Conservation (phyloP, 2,888 invertebrate species). For the Ormyrus thymus region DNA sequence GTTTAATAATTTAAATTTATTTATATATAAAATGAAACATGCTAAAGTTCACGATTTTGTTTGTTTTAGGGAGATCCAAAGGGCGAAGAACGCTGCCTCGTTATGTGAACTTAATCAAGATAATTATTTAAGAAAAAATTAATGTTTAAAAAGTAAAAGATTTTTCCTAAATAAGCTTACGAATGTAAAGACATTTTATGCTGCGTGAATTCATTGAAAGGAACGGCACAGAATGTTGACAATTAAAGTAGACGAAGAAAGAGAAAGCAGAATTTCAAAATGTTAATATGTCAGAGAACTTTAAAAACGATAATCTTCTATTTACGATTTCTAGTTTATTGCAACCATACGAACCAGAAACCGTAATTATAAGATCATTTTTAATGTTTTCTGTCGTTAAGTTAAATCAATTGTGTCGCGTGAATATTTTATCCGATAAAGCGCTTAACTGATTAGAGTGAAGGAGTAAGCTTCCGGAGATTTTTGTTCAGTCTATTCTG, state of each 20-base stretch:
- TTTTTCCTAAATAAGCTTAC: constrained; percentile 53
- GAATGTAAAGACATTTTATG: constrained; percentile 54
- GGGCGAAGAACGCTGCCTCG: constrained; percentile 78
- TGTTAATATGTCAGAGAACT: too few species aligned
- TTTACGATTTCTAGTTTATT: too few species aligned
- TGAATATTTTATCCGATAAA: constrained; percentile 41
- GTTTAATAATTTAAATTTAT: too few species aligned
- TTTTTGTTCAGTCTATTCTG: constrained; percentile 33
- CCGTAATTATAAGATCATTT: too few species aligned
- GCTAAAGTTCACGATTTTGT: background rate
- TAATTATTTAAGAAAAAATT: constrained; percentile 45
- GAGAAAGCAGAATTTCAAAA: background rate
- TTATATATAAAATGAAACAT: background rate
- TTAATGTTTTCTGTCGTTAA: too few species aligned
- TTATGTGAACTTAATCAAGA: constrained; percentile 75
- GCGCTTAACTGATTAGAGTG: constrained; percentile 25
- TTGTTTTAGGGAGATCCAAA: constrained; percentile 74
- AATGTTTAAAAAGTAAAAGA: constrained; percentile 45
- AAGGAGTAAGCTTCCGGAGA: constrained; percentile 30
- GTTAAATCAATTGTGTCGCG: constrained; percentile 26
- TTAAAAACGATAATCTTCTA: too few species aligned
- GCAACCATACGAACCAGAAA: too few species aligned
- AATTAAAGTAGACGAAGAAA: constrained; percentile 2
- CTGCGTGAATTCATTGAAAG: constrained; percentile 53
- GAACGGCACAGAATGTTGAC: constrained; percentile 35